phyloP scores from a whole-genome alignment of 1,140 invertebrate species.

The Zaprionus tsacasi region DNA sequence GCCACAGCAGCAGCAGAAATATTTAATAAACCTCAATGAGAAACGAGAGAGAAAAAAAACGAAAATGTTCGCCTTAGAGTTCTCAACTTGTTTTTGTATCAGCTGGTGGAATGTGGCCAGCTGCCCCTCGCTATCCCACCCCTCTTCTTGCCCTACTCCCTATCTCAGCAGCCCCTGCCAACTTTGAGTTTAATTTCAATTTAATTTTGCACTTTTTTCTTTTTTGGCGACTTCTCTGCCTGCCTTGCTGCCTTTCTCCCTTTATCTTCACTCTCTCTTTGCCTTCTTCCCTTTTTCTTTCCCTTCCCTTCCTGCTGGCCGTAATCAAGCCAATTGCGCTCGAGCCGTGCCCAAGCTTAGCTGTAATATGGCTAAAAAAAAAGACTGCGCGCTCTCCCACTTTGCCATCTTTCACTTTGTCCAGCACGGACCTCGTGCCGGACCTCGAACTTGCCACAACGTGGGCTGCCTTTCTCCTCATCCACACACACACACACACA shows the following conservation, averaged over 20 bases:
- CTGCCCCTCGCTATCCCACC: not conserved
- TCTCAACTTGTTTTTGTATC: not conserved
- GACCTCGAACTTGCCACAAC: not conserved
- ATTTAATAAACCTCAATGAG: slow-evolving; percentile 8
- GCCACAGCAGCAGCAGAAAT: slow-evolving; percentile 11
- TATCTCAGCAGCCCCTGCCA: not conserved
- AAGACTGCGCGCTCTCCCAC: slow-evolving; percentile 15
- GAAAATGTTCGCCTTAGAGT: not conserved
- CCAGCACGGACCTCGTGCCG: not conserved
- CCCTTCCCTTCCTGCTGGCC: not conserved
- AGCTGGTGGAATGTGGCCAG: not conserved
- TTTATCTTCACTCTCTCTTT: not conserved
- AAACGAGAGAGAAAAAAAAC: not conserved
- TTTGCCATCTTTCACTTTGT: slow-evolving; percentile 36
- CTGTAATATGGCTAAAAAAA: slow-evolving; percentile 30
- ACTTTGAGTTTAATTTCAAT: slow-evolving; percentile 17
- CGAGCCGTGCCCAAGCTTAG: slow-evolving; percentile 19
- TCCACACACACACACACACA: not conserved
- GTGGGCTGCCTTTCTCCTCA: slow-evolving; percentile 22
- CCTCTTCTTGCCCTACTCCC: not conserved
- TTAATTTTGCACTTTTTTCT: slow-evolving; percentile 18
- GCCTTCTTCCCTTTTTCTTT: not conserved
- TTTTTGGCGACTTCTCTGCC: not conserved
- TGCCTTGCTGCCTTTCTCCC: not conserved
- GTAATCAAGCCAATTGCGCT: slow-evolving; percentile 45